phyloP scores from a whole-genome alignment of 2,888 invertebrate species.

The Altica lythri region DNA sequence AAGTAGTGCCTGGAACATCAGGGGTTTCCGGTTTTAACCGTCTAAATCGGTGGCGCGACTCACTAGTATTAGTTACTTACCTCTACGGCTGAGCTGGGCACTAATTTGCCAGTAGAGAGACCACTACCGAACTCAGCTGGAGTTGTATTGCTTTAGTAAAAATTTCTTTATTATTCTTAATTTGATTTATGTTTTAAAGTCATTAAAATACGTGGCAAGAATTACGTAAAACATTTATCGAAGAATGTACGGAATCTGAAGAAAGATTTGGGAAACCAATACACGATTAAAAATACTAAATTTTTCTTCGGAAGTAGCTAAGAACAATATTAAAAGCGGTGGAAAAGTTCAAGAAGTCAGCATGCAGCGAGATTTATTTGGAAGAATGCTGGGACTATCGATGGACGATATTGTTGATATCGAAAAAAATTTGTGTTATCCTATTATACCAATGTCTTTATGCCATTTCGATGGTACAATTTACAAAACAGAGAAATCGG shows the following conservation, averaged over 20 bases:
- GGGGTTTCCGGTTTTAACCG: too few relatives aligned
- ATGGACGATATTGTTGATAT: slow-evolving; percentile 32
- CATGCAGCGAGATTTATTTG: slow-evolving; percentile 45
- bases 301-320: slow-evolving; percentile 30
- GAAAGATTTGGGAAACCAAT: slow-evolving; percentile 38
- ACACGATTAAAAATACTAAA: slow-evolving; percentile 30
- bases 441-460: slow-evolving; percentile 38
- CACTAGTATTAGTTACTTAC: too few relatives aligned
- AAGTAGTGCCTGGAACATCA: too few relatives aligned
- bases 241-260: slow-evolving; percentile 33
- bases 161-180: too few relatives aligned
- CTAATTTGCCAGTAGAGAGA: too few relatives aligned
- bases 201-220: too few relatives aligned
- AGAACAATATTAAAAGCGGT: slow-evolving; percentile 34
- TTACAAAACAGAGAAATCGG: slow-evolving; percentile 44
- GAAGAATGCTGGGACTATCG: slow-evolving; percentile 40
- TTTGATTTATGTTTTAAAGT: too few relatives aligned
- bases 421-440: slow-evolving; percentile 34
- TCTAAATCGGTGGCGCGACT: too few relatives aligned
- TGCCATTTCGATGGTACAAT: slow-evolving; percentile 43
- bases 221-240: slow-evolving; percentile 38
- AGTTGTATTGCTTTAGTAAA: too few relatives aligned
- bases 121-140: too few relatives aligned
- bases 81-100: too few relatives aligned
- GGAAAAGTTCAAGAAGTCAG: slow-evolving; percentile 42